These are phyloP conservation scores for Tenthredo livida DNA, from an alignment of 2,888 invertebrate species.

Conservation along the genomic window DNA sequence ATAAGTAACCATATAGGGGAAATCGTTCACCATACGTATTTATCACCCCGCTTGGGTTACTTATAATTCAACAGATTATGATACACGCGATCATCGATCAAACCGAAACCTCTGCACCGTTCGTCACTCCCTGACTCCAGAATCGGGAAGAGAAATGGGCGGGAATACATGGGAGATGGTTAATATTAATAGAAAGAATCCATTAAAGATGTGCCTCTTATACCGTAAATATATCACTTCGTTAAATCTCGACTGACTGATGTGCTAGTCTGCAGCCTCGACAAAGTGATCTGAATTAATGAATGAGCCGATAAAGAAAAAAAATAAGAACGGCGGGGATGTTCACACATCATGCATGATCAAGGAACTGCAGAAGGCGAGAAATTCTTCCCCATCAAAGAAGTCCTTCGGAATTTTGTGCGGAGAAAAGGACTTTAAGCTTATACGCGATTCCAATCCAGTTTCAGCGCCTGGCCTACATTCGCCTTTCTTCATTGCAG, in stretches of 20 bases:
- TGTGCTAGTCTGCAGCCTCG: neutral
- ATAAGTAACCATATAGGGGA: no score
- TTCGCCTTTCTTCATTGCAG: constrained; percentile 9
- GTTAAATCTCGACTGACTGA: neutral
- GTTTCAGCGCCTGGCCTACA: neutral
- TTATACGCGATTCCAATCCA: neutral
- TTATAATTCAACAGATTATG: neutral
- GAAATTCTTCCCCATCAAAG: neutral
- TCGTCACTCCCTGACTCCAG: neutral
- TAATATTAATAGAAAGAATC: constrained; percentile 21
- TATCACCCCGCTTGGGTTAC: neutral
- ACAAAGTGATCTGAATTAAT: neutral
- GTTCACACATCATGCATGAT: neutral
- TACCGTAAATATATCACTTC: neutral
- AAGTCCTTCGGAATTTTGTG: neutral
- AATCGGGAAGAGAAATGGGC: neutral
- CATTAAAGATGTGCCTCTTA: neutral
- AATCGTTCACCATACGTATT: no score
- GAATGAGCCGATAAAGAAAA: neutral
- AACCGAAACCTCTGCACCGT: neutral
- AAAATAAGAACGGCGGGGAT: neutral
- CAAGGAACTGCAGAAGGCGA: neutral
- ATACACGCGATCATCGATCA: neutral
- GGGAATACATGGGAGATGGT: neutral
- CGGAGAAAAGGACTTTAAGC: neutral